phyloP scores from a whole-genome alignment of 2,888 invertebrate genomes.

The Dasysyrphus albostriatus region DNA sequence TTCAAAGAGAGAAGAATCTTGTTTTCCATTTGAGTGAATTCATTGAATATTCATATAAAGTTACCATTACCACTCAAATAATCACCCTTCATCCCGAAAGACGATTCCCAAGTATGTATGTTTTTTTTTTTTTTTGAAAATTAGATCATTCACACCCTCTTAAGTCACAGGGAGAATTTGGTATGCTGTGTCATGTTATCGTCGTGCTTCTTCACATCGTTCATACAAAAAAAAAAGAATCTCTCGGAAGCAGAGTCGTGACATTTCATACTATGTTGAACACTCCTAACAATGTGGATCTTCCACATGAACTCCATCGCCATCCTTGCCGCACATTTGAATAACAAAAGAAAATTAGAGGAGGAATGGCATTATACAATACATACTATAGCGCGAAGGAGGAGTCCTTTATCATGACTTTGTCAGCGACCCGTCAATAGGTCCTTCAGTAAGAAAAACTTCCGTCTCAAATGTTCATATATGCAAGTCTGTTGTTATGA shows the following conservation, averaged over 20 bases:
- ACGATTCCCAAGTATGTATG: not conserved
- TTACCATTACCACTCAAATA: conserved; percentile 23
- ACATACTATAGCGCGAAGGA: not conserved
- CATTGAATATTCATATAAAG: conserved; percentile 59
- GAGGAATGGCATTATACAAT: not conserved
- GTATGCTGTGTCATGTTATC: conserved; percentile 57
- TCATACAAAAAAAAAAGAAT: conserved; percentile 8
- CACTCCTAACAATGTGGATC: conserved; percentile 23
- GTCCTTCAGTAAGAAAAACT: conserved; percentile 58
- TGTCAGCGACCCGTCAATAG: conserved; percentile 72
- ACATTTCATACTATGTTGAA: conserved; percentile 47
- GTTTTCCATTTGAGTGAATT: conserved; percentile 36
- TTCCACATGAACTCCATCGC: conserved; percentile 12
- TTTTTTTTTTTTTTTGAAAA: conserved; percentile 23
- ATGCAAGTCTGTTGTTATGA: conserved; percentile 2
- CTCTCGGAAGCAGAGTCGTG: conserved; percentile 59
- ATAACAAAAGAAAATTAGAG: conserved; percentile 47
- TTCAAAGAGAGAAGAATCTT: conserved; percentile 43
- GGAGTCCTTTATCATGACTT: conserved; percentile 67
- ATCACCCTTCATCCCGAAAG: not conserved
- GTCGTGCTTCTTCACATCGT: conserved; percentile 35
- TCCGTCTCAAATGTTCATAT: conserved; percentile 40
- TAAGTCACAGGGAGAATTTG: conserved; percentile 30
- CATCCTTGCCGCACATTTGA: conserved; percentile 45
- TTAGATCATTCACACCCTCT: conserved; percentile 65